phyloP scores from a whole-genome alignment of 2,888 invertebrate species.

The Labia minor region DNA sequence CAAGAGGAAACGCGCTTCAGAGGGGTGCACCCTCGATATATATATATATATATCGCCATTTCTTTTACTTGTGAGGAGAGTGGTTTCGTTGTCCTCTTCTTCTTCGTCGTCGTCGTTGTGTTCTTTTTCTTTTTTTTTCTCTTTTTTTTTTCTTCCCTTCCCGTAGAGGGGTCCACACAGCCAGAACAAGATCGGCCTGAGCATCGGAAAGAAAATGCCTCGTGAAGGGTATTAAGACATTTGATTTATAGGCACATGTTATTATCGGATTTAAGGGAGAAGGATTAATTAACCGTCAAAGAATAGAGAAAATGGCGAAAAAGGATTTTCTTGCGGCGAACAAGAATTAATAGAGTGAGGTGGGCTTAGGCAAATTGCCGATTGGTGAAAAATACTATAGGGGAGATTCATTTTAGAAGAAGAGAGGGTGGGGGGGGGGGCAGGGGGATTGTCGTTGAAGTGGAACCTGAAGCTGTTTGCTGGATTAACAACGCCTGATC shows the following conservation, averaged over 20 bases:
- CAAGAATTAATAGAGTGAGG: no score
- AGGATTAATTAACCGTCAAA: background rate
- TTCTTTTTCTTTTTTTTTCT: background rate
- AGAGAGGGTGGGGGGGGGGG: no score
- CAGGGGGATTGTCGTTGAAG: no score
- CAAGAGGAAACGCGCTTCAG: background rate
- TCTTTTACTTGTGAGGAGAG: background rate
- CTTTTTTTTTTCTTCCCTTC: no score
- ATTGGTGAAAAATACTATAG: no score
- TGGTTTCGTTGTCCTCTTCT: background rate
- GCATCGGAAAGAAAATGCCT: background rate
- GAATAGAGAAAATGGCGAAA: background rate
- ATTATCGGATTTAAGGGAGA: background rate
- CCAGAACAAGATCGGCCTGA: background rate
- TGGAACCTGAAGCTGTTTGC: no score
- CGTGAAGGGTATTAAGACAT: slow-evolving; percentile 13
- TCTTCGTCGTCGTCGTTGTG: background rate
- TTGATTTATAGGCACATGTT: slow-evolving; percentile 7
- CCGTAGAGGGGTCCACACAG: background rate
- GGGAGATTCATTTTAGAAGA: no score
- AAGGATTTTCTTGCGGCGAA: no score
- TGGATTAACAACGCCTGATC: no score
- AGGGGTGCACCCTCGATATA: background rate
- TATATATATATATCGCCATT: background rate
- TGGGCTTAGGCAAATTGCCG: no score